These are phyloP conservation scores for Porphyrio hochstetteri DNA, from an alignment of 2,113 vertebrate species.

Conservation along the genomic window DNA sequence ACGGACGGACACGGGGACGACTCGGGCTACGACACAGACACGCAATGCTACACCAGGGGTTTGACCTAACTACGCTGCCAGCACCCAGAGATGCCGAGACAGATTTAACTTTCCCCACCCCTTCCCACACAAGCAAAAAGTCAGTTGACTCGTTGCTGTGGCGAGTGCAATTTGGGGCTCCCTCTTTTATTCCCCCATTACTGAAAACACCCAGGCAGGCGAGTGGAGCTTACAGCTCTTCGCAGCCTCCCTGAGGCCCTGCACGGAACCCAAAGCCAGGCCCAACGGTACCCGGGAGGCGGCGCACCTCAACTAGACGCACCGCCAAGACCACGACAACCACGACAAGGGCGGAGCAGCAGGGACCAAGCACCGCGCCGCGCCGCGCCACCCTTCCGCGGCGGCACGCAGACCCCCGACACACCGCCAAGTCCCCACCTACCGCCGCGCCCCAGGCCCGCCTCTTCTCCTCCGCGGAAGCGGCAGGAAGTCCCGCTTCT, in stretches of 20 bases:
- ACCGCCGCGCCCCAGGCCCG: neutral
- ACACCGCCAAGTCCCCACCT: fast-evolving
- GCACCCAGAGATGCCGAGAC: too few relatives aligned
- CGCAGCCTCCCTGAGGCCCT: neutral
- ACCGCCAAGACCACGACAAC: too few relatives aligned
- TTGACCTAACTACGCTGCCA: neutral
- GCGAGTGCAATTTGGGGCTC: fast-evolving
- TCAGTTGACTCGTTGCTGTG: fast-evolving
- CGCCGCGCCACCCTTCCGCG: fast-evolving
- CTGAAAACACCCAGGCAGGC: fast-evolving
- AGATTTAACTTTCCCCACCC: too few relatives aligned
- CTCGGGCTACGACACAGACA: too few relatives aligned
- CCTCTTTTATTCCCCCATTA: neutral
- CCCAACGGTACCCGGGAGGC: neutral
- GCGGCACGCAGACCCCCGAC: fast-evolving
- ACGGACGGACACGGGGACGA: too few relatives aligned
- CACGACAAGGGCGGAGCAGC: fast-evolving
- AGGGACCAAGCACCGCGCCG: fast-evolving
- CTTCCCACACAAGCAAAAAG: neutral
- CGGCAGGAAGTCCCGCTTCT: neutral
- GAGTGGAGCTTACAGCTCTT: neutral
- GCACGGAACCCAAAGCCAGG: neutral
- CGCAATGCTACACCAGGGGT: neutral
- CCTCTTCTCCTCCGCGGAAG: neutral
- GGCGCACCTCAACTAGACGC: too few relatives aligned